A percentile compares a stretch with the other conserved stretches of the same genome.
These are phyloP conservation scores for Diadegma fenestrale DNA, from an alignment of 2,888 invertebrate species.

Conservation along the genomic window DNA sequence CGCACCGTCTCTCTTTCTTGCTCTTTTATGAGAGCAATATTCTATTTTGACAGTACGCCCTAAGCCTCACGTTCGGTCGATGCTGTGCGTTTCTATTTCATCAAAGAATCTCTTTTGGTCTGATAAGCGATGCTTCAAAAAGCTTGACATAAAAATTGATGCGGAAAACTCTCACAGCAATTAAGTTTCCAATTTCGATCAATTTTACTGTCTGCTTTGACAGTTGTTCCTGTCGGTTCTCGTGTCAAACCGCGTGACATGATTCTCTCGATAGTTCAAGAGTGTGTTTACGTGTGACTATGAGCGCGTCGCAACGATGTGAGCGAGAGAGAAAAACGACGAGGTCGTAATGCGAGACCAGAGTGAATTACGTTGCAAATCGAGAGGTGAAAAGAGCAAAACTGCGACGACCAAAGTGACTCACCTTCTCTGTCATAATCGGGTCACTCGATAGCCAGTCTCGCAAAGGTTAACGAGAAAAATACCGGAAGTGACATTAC, in stretches of 20 bases:
- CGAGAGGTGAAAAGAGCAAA: constrained; percentile 36
- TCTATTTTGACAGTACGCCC: constrained; percentile 67
- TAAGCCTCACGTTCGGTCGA: constrained; percentile 57
- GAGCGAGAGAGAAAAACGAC: constrained; percentile 7
- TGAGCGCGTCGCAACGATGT: constrained; percentile 7
- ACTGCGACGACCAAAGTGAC: constrained; percentile 18
- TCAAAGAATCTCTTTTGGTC: not conserved
- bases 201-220: not conserved
- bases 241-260: constrained; percentile 55
- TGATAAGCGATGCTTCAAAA: not conserved
- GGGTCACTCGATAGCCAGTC: constrained; percentile 67
- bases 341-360: constrained; percentile 58
- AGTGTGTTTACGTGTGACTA: constrained; percentile 28
- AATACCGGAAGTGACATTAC: constrained; percentile 1
- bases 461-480: not conserved
- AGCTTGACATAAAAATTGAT: not conserved
- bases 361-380: constrained; percentile 49
- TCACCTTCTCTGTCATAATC: constrained; percentile 58
- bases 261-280: constrained; percentile 7
- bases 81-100: constrained; percentile 1
- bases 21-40: constrained; percentile 35
- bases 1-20: constrained; percentile 29
- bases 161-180: not conserved
- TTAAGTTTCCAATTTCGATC: not conserved
- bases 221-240: constrained; percentile 2